Evolutionary conservation across 2,888 invertebrate species (phyloP).

Genomic region (Lepidocyrtinus sp.): DNA sequence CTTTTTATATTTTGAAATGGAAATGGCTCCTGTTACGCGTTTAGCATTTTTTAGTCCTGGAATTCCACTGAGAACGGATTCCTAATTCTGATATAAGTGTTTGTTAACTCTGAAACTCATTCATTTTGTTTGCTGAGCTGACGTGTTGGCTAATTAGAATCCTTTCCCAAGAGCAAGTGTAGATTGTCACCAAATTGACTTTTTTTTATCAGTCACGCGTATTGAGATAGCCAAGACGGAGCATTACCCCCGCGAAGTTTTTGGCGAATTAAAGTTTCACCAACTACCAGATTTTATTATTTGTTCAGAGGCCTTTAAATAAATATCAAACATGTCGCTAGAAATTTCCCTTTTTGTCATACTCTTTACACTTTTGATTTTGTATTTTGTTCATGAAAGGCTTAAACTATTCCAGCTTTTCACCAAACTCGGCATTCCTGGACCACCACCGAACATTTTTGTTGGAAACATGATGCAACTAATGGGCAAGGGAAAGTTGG

Average conservation of each 20-base stretch:
- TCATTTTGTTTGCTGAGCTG: no score
- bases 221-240: no score
- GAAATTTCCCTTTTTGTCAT: background rate
- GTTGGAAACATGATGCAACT: conserved; percentile 63
- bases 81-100: background rate
- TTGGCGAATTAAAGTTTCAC: no score
- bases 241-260: no score
- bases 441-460: conserved; percentile 62
- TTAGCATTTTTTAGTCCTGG: conserved; percentile 27
- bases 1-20: conserved; percentile 14
- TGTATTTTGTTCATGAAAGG: conserved; percentile 32
- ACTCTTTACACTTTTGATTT: conserved; percentile 2
- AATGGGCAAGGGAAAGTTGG: conserved; percentile 37
- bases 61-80: conserved; percentile 21
- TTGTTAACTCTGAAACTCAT: background rate
- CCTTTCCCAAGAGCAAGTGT: no score
- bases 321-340: background rate
- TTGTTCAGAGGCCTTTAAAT: background rate
- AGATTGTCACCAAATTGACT: no score
- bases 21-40: conserved; percentile 25
- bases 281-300: no score
- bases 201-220: no score
- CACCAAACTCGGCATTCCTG: conserved; percentile 59
- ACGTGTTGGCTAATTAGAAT: no score
- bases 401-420: conserved; percentile 41